Evolutionary conservation across 1,140 invertebrate species (phyloP), one percentile per base, ranked within the genome.

Genomic region (Monochamus saltuarius): DNA sequence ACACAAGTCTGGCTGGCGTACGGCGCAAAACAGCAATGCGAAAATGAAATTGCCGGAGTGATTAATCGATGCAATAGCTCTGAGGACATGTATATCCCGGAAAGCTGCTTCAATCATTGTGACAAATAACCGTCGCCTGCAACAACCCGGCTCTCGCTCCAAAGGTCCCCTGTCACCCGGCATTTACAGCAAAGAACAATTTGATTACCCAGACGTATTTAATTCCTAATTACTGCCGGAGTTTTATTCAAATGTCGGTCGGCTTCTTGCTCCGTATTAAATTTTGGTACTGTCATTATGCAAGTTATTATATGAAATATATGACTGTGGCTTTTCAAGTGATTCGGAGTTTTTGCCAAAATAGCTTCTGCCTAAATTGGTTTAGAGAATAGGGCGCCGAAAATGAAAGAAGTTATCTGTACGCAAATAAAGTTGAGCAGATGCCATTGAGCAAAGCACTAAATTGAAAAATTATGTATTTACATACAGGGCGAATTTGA

Each of bases 21-120:
- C 55, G 52, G 58, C 56, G 37, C 46, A 64, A 64, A 64, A 45
- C 62, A 56, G 59, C 49, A 62, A 59, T 54, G 49, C 56, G 55
- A 65, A 29, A 67, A 65, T 67, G 64, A 71, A 71, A 71, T 71
- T 71, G 71, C 64, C 59, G 17, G 58, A 56, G 71, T 73, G 71
- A 73, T 73, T 73, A 73, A 73, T 71, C 68, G 68, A 57, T 47
- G 71, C 66, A 71, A 71, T 69, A 70, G 67, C 65, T 67, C 49
- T 57, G 67, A 70, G 69, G 69, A 73, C 69, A 71, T 71, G 69
- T 71, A 73, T 71, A 71, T 69, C 64, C 69, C 39, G 62, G 59
- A 64, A 65, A 71, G 69, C 71, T 66, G 64, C 64, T 69, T 73
- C 71, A 71, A 73, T 73, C 71, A 73, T 71, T 64, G 61, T 73